These are phyloP conservation scores for Crypturellus tataupa DNA, from an alignment of 2,797 vertebrate species.

Conservation along the genomic window DNA sequence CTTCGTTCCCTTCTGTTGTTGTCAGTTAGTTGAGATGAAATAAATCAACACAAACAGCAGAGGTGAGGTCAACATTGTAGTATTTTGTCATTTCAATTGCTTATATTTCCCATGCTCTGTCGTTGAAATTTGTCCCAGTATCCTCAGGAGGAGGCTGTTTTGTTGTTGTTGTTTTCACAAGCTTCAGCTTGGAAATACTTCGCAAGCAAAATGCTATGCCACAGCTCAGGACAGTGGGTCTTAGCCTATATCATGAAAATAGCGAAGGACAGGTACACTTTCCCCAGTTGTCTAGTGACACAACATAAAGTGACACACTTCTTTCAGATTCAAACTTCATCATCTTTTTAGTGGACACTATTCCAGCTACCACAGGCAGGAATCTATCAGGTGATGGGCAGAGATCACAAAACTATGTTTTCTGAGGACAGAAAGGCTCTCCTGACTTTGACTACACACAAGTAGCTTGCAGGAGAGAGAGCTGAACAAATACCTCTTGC, in stretches of 20 bases:
- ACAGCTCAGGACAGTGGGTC: neutral
- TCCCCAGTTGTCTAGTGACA: neutral
- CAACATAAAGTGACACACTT: neutral
- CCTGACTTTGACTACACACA: neutral
- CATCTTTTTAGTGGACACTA: neutral
- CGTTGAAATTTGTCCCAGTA: neutral
- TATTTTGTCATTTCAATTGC: neutral
- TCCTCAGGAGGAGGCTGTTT: neutral
- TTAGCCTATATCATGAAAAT: neutral
- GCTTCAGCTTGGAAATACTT: neutral
- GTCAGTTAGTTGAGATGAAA: neutral
- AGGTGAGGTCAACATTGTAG: neutral
- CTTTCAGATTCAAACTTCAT: neutral
- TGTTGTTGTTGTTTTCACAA: neutral
- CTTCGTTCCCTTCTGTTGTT: neutral
- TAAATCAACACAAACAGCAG: neutral
- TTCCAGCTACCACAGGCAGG: neutral
- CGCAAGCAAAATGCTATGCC: neutral
- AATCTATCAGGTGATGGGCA: neutral
- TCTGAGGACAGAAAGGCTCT: neutral
- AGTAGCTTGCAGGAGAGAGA: neutral
- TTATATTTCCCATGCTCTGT: neutral
- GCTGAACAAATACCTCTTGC: neutral
- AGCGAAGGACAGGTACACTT: neutral
- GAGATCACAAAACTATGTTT: neutral